Evolutionary conservation across 2,113 vertebrate species (phyloP), one percentile per base, ranked within the genome.

Genomic region (Pterophyllum scalare): DNA sequence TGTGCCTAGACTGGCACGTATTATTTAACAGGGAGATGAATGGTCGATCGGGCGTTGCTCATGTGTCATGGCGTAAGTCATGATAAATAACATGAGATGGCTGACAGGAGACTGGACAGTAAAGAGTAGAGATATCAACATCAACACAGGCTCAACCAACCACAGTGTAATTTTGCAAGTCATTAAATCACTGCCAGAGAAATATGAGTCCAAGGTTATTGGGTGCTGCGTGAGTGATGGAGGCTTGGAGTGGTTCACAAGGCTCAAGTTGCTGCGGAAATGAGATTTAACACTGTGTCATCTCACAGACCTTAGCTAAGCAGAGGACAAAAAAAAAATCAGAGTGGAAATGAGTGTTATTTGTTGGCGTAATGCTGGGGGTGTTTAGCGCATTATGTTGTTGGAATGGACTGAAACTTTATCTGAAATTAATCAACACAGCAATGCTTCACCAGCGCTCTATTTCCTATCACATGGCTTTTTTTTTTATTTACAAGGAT

Each of bases 181-280:
- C 90, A 79, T 95, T 96, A 95, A 96, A 95, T 96, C 94, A 94
- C 86, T 87, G 86, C 67, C 88, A 86, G 82, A 94, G 93, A 96
- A 95, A 94, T 95, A 94, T 90, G 94, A 95, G 89, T 92, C 93
- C 95, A 94, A 95, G 95, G 95, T 96, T 96, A 95, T 93, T 95
- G 95, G 95, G 89, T 72, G 46, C 87, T 13, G 74, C 2, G 38
- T 94, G 95, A 96, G 77, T 92, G 92, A 96, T 95, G 91, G 90
- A 88, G 93, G 83, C 89, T 87, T 70, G 77, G 88, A 92, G 89
- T 65, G 84, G 88, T 88, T 87, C 80, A 65, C 77, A 31, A 84
- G 91, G 87, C 92, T 94, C 88, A 91, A 90, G 92, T 92, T 93
- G 81, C 92, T 80, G 75, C 81, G 75, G 92, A 95, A 95, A 96